Evolutionary conservation across 2,113 vertebrate genomes (phyloP), one percentile per base, ranked within the genome.

Genomic region (Acanthochromis polyacanthus): DNA sequence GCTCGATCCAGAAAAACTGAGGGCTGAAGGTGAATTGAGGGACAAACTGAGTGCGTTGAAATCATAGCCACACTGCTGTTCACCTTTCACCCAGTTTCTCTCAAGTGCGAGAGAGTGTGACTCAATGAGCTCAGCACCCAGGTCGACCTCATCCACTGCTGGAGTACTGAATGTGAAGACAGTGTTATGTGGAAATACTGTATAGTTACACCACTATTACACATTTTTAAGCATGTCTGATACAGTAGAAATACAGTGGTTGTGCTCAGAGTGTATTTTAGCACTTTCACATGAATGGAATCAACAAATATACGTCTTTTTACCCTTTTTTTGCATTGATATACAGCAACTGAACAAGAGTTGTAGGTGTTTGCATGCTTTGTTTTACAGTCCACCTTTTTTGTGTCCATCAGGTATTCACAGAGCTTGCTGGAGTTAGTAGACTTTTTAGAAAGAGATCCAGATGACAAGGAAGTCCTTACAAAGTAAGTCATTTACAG

Each of bases 391-490:
- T 64, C 2, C 20, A 3, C 56, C 22, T 30, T 78, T 25, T 86
- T 74, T 83, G 25, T 84, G 10, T 80, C 71, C 22, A 10, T 61
- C 84, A 96, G 95, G 95, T 95, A 96, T 87, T 93, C 94, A 15
- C 97, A 97, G 91, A 99, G 98, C 86, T 90, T 99, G 74, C 92
- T 95, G 93, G 98, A 99, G 53, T 85, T 99, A 52, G 91, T 99
- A 60, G 97, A 99, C 38, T 99, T 99, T 85, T 92, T 96, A 82
- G 96, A 97, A 71, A 95, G 95, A 88, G 96, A 93, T 65, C 95
- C 97, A 61, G 94, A 98, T 28, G 95, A 99, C 86, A 96, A 96
- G 67, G 95, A 95, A 66, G 92, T 95, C 66, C 90, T 99, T 71
- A 95, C 93, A 68, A 96, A 94, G 98, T 99, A 95, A 96, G 97